These are phyloP conservation scores for Nephrotoma appendiculata DNA, from an alignment of 2,888 invertebrate genomes.

Conservation along the genomic window DNA sequence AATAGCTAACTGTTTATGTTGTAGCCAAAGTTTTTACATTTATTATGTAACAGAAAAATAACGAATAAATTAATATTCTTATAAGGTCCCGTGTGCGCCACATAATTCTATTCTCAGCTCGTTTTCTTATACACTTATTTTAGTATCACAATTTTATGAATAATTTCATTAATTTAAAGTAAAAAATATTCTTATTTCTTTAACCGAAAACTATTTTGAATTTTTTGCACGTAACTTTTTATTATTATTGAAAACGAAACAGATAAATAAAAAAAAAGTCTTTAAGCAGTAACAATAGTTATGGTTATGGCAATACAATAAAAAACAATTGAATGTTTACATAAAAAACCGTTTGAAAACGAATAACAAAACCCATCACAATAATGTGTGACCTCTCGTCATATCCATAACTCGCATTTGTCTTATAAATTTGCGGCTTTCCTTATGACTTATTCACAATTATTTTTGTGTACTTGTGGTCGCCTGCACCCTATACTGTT, in stretches of 20 bases:
- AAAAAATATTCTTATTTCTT: background rate
- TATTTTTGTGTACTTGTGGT: background rate
- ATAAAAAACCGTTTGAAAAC: background rate
- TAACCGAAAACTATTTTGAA: background rate
- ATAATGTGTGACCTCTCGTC: background rate
- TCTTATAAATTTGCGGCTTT: background rate
- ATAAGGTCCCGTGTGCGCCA: background rate
- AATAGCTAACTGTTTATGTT: background rate
- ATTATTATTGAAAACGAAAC: background rate
- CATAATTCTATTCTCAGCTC: background rate
- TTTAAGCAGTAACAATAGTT: background rate
- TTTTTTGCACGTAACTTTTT: background rate
- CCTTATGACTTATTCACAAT: background rate
- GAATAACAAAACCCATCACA: background rate
- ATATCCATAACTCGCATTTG: background rate
- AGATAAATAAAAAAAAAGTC: background rate
- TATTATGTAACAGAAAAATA: background rate
- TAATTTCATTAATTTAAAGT: background rate
- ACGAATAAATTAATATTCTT: background rate
- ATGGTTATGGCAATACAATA: background rate
- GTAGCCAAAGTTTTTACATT: background rate
- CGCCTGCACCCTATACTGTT: background rate
- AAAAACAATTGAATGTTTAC: background rate
- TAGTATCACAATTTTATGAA: background rate
- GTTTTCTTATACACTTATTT: background rate